Evolutionary conservation across 2,797 vertebrate genomes (phyloP).

Genomic region (Acestrorhynchus altus): DNA sequence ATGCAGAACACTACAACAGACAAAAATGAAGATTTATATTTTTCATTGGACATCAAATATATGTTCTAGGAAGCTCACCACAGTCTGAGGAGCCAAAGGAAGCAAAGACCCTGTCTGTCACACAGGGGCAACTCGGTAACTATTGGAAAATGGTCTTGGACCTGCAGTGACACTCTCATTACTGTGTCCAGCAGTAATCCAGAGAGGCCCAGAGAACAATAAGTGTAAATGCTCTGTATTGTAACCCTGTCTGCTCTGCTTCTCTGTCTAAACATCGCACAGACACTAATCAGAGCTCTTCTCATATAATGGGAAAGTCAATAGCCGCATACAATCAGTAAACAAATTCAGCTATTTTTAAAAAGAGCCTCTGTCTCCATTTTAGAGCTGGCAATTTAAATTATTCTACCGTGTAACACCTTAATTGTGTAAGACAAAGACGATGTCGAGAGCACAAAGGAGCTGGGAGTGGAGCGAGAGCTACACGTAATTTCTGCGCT

Average conservation of each 20-base stretch:
- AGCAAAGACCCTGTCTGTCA: slow-evolving; percentile 40
- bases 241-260: slow-evolving; percentile 69
- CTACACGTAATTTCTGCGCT: slow-evolving; percentile 87
- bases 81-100: slow-evolving; percentile 37
- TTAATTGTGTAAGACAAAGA: slow-evolving; percentile 97
- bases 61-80: slow-evolving; percentile 24
- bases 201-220: slow-evolving; percentile 68
- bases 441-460: slow-evolving; percentile 89
- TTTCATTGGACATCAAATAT: slow-evolving; percentile 39
- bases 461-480: slow-evolving; percentile 80
- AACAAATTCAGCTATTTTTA: slow-evolving; percentile 89
- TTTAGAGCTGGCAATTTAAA: slow-evolving; percentile 90
- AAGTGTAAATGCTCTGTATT: slow-evolving; percentile 70
- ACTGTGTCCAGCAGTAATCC: slow-evolving; percentile 62
- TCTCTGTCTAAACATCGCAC: slow-evolving; percentile 53
- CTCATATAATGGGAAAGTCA: slow-evolving; percentile 89
- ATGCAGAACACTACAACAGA: no score
- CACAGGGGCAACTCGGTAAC: slow-evolving; percentile 45
- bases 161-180: slow-evolving; percentile 66
- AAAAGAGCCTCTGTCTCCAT: slow-evolving; percentile 84
- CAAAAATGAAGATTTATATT: no score
- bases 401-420: slow-evolving; percentile 96
- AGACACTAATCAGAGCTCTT: slow-evolving; percentile 81
- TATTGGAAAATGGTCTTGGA: slow-evolving; percentile 64
- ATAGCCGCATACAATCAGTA: slow-evolving; percentile 87